phyloP scores from a whole-genome alignment of 30 jellyfish, hydroid and myxozoan species.

The Cassiopea andromeda region DNA sequence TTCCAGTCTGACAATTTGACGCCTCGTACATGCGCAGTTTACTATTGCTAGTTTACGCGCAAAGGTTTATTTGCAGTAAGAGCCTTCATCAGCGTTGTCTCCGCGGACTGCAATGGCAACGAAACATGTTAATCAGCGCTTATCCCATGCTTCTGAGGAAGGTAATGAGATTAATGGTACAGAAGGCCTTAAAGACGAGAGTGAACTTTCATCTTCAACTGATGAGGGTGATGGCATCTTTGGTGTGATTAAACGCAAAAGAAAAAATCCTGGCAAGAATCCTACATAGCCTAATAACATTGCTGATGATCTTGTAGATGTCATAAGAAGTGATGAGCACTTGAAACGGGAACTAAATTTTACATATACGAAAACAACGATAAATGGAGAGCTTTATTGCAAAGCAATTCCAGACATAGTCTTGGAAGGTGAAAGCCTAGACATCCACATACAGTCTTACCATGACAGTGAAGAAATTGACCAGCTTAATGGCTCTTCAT shows the following conservation, averaged over 20 bases:
- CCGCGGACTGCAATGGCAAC: not conserved
- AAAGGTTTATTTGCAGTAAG: not conserved
- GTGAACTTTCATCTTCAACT: not conserved
- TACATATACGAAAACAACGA: not conserved
- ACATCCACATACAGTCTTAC: not conserved
- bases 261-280: not conserved
- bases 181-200: not conserved
- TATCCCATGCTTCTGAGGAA: not conserved
- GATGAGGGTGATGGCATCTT: not conserved
- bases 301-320: not conserved
- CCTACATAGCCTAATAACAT: not conserved
- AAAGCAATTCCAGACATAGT: conserved; percentile 14
- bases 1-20: not conserved
- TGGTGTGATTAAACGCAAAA: not conserved
- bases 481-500: not conserved
- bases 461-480: not conserved
- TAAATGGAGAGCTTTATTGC: not conserved
- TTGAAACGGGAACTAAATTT: not conserved
- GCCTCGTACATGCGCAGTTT: not conserved
- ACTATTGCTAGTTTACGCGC: not conserved
- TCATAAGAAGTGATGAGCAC: conserved; percentile 2
- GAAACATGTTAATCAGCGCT: not conserved
- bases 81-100: not conserved
- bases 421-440: not conserved
- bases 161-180: not conserved